These are phyloP conservation scores for Temnopleurus reevesii DNA, from an alignment of 53 echinoderm and acorn worm species.

Conservation along the genomic window DNA sequence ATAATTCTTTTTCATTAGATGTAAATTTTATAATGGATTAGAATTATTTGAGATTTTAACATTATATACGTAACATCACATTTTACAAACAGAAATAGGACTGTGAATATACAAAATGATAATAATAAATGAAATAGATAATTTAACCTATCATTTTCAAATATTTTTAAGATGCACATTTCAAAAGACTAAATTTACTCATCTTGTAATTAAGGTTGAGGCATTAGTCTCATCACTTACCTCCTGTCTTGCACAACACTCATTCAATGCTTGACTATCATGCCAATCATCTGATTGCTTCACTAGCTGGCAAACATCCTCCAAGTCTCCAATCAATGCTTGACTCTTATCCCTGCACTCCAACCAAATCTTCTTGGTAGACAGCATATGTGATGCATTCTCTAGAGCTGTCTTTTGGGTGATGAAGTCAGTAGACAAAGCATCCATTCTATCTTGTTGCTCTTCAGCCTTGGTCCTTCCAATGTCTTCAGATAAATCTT, in stretches of 20 bases:
- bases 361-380: constrained; percentile 60
- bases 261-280: neutral
- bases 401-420: constrained; percentile 20
- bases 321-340: constrained; percentile 54
- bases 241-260: constrained; percentile 19
- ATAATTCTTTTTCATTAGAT: too few species aligned
- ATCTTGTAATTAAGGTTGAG: too few species aligned
- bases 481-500: neutral
- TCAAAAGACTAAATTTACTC: too few species aligned
- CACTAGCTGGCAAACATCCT: constrained; percentile 33
- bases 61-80: too few species aligned
- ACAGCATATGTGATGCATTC: constrained; percentile 58
- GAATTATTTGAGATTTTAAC: too few species aligned
- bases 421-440: constrained; percentile 51
- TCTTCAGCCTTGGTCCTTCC: neutral
- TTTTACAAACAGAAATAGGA: too few species aligned
- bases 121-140: too few species aligned
- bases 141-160: too few species aligned
- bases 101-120: too few species aligned
- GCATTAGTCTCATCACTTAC: too few species aligned
- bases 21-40: too few species aligned
- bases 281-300: neutral
- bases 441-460: neutral
- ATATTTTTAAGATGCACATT: too few species aligned
- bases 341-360: constrained; percentile 48